A percentile compares a stretch with the other conserved stretches of the same genome.
Evolutionary conservation across 2,797 vertebrate species (phyloP).

Genomic region (Myiotriccus ornatus): DNA sequence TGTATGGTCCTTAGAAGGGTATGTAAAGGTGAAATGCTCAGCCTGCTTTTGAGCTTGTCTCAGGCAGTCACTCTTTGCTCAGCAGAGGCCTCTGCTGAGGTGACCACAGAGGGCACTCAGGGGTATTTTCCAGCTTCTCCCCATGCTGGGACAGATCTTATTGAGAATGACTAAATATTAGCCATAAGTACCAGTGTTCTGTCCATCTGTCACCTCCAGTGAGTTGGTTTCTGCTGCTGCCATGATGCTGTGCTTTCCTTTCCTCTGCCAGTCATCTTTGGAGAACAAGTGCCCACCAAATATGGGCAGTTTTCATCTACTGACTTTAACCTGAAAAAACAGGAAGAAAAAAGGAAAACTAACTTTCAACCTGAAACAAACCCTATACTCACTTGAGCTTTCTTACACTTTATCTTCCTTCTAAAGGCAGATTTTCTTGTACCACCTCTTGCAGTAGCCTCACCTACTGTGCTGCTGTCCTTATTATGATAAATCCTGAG

Average conservation of each 20-base stretch:
- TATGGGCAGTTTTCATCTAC: not conserved
- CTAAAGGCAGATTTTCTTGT: not conserved
- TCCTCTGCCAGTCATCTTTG: not conserved
- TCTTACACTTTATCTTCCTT: not conserved
- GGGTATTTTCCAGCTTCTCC: not conserved
- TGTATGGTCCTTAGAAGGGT: not conserved
- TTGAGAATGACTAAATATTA: not conserved
- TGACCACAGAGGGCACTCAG: not conserved
- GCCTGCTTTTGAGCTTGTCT: not conserved
- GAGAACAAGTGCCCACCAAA: not conserved
- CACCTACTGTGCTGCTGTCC: not conserved
- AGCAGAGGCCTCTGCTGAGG: constrained; percentile 16
- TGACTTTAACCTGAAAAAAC: not conserved
- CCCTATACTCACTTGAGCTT: not conserved
- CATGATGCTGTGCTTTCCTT: not conserved
- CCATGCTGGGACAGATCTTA: not conserved
- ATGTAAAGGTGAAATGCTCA: not conserved
- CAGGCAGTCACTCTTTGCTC: not conserved
- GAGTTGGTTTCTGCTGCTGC: not conserved
- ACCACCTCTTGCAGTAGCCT: not conserved
- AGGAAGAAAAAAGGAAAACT: not conserved
- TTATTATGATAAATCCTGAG: not conserved
- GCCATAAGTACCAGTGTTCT: not conserved
- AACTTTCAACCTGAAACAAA: not conserved
- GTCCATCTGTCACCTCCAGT: not conserved